A percentile compares a stretch with the other conserved stretches of the same genome.
Conservation (phyloP, 1,140 invertebrate genomes). For the Episyrphus balteatus region DNA sequence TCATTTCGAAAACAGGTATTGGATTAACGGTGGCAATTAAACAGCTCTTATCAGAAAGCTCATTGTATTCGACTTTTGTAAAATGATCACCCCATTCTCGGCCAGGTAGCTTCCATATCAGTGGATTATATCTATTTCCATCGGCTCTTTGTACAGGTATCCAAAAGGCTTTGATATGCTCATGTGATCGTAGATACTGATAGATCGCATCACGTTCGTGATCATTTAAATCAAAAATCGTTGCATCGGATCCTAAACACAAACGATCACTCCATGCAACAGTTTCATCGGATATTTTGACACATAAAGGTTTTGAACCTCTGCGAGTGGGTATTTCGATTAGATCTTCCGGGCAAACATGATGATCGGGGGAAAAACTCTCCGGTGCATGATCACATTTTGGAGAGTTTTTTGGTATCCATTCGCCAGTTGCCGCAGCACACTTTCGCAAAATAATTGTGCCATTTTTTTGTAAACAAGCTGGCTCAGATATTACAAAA, state of each 20-base stretch:
- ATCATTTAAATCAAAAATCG: conserved; percentile 12
- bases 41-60: conserved; percentile 13
- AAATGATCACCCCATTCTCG: conserved; percentile 17
- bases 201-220: background rate
- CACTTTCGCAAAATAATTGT: conserved; percentile 12
- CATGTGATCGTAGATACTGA: too few species aligned
- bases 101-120: conserved; percentile 22
- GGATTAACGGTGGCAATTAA: conserved; percentile 5
- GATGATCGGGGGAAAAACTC: background rate
- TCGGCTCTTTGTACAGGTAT: conserved; percentile 17
- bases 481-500: conserved; percentile 10
- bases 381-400: conserved; percentile 4
- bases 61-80: conserved; percentile 6
- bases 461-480: conserved; percentile 8
- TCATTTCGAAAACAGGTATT: background rate
- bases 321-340: conserved; percentile 7
- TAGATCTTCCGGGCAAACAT: conserved; percentile 15
- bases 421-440: conserved; percentile 8
- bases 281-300: conserved; percentile 11
- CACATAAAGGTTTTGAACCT: conserved; percentile 8
- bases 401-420: conserved; percentile 3
- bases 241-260: conserved; percentile 18
- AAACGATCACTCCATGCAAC: conserved; percentile 18
- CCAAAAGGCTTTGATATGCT: conserved; percentile 21
- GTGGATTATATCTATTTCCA: conserved; percentile 12